These are phyloP conservation scores for Hippocampus abdominalis DNA, from an alignment of 2,113 vertebrate species.

Conservation along the genomic window DNA sequence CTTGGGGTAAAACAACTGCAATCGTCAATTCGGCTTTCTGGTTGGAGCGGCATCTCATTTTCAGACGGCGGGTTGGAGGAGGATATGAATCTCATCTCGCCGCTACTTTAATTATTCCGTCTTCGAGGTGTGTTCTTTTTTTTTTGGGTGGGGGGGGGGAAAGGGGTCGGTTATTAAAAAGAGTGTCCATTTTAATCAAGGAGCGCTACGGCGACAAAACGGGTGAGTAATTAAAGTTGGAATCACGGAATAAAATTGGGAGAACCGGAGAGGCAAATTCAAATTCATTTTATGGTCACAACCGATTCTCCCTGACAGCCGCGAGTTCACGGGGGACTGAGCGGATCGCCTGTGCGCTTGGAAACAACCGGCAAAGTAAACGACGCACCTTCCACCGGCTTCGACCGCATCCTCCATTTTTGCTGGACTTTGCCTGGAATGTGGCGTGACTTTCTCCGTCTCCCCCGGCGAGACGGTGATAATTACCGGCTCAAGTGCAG, in stretches of 20 bases:
- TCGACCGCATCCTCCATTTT: slow-evolving; percentile 24
- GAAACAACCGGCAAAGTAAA: slow-evolving; percentile 38
- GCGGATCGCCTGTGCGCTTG: slow-evolving; percentile 31
- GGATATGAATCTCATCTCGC: slow-evolving; percentile 73
- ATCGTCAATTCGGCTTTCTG: slow-evolving; percentile 17
- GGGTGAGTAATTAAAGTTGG: slow-evolving; percentile 67
- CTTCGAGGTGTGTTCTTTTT: slow-evolving; percentile 64
- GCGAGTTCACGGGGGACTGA: slow-evolving; percentile 5
- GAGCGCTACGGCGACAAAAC: slow-evolving; percentile 62
- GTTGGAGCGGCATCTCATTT: slow-evolving; percentile 55
- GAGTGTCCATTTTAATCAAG: slow-evolving; percentile 72
- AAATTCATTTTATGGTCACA: slow-evolving; percentile 24
- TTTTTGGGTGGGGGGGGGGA: slow-evolving; percentile 15
- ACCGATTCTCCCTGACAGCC: slow-evolving; percentile 27
- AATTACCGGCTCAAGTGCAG: slow-evolving; percentile 64
- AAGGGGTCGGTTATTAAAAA: slow-evolving; percentile 64
- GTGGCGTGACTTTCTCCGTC: slow-evolving; percentile 53
- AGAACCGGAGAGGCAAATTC: slow-evolving; percentile 48
- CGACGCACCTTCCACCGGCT: slow-evolving; percentile 33
- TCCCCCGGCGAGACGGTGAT: slow-evolving; percentile 59
- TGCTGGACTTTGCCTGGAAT: slow-evolving; percentile 53
- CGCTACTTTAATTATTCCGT: slow-evolving; percentile 73
- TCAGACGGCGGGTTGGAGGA: slow-evolving; percentile 38
- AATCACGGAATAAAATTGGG: slow-evolving; percentile 65
- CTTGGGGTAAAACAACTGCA: background rate